These are phyloP conservation scores for Trachythela sp. DNA, from an alignment of 64 coral and sea anemone genomes.

Conservation along the genomic window DNA sequence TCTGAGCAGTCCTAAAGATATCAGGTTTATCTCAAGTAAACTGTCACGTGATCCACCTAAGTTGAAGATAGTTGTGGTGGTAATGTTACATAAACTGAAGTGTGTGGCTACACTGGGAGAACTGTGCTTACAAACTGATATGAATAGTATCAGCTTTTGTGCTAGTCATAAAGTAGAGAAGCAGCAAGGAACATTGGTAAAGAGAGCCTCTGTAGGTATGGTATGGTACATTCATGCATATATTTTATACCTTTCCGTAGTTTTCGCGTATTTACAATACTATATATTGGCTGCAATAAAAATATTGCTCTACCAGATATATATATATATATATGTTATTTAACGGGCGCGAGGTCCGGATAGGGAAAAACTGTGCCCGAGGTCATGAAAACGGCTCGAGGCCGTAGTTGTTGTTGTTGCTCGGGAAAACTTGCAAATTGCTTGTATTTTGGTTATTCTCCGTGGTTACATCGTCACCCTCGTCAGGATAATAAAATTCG, in stretches of 20 bases:
- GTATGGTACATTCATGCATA: neutral
- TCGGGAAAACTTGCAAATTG: no score
- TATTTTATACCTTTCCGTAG: neutral
- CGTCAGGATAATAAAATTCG: no score
- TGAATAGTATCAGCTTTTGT: slow-evolving; percentile 67
- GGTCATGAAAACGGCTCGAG: no score
- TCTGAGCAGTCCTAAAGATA: slow-evolving; percentile 48
- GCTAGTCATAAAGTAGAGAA: slow-evolving; percentile 62
- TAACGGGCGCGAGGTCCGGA: no score
- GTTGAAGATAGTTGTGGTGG: slow-evolving; percentile 59
- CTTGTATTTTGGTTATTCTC: no score
- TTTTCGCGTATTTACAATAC: neutral
- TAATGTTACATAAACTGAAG: slow-evolving; percentile 64
- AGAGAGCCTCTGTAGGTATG: neutral
- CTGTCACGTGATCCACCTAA: slow-evolving; percentile 39
- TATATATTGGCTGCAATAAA: neutral
- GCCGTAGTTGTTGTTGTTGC: no score
- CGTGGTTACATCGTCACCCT: no score
- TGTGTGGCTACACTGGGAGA: slow-evolving; percentile 82
- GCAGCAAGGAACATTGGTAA: slow-evolving; percentile 9
- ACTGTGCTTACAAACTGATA: slow-evolving; percentile 74
- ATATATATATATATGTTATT: no score
- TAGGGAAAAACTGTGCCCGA: no score
- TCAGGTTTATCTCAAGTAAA: slow-evolving; percentile 12
- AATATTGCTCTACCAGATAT: no score